These are phyloP conservation scores for Globicephala melas DNA, from an alignment of 2,113 vertebrate genomes.

Conservation along the genomic window DNA sequence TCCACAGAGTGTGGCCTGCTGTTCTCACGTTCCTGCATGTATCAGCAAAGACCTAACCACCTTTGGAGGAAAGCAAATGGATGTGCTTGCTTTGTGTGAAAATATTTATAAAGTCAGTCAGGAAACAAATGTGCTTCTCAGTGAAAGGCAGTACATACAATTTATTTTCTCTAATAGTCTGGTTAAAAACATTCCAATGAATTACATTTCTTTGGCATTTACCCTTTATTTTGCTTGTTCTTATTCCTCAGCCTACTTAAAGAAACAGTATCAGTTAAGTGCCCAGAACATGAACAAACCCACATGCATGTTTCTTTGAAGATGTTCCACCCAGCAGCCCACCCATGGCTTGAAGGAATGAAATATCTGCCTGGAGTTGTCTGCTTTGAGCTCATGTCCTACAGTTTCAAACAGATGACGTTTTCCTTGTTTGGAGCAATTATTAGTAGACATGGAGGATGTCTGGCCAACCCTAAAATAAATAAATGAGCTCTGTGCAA, in stretches of 20 bases:
- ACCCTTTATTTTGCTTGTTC: slow-evolving; percentile 49
- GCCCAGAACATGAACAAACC: slow-evolving; percentile 26
- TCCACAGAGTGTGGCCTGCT: neutral
- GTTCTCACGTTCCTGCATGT: neutral
- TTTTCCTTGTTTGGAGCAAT: slow-evolving; percentile 59
- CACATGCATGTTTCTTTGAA: slow-evolving; percentile 38
- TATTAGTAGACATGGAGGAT: slow-evolving; percentile 46
- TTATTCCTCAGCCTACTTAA: slow-evolving; percentile 55
- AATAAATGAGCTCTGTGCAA: slow-evolving; percentile 54
- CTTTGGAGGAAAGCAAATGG: slow-evolving; percentile 48
- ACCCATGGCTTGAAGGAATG: slow-evolving; percentile 35
- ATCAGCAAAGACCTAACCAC: slow-evolving; percentile 37
- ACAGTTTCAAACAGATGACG: slow-evolving; percentile 69
- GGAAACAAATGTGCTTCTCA: slow-evolving; percentile 57
- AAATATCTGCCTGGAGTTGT: slow-evolving; percentile 66
- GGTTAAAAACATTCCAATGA: slow-evolving; percentile 53
- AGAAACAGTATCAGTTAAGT: slow-evolving; percentile 54
- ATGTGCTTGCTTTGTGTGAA: slow-evolving; percentile 57
- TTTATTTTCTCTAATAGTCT: slow-evolving; percentile 65
- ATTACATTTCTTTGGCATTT: slow-evolving; percentile 55
- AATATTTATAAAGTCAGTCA: slow-evolving; percentile 52
- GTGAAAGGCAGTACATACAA: slow-evolving; percentile 50
- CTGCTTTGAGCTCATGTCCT: slow-evolving; percentile 22
- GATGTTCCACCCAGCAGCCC: neutral
- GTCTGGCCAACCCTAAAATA: slow-evolving; percentile 52